A percentile compares a stretch with the other conserved stretches of the same genome.
These are phyloP conservation scores for Acanthochromis polyacanthus DNA, from an alignment of 2,113 vertebrate genomes.

Conservation along the genomic window DNA sequence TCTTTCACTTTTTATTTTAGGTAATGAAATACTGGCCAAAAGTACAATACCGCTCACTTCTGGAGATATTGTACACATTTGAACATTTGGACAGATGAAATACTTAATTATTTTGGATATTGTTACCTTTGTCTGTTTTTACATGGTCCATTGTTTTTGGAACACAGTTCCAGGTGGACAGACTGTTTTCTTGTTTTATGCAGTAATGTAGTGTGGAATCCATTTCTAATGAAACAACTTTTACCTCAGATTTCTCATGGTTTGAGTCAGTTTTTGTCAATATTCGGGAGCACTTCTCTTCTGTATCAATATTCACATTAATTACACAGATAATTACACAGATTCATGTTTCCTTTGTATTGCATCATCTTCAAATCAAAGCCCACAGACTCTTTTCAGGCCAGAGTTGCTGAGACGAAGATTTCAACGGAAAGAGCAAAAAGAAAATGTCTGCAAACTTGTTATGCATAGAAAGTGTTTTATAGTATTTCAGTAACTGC, in stretches of 20 bases:
- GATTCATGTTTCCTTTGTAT: constrained; percentile 59
- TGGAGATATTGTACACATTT: constrained; percentile 62
- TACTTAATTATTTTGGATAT: constrained; percentile 73
- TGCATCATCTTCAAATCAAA: constrained; percentile 48
- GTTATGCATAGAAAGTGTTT: constrained; percentile 75
- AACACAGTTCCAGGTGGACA: constrained; percentile 62
- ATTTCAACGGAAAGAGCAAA: constrained; percentile 26
- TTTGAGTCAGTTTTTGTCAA: constrained; percentile 71
- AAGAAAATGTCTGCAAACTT: constrained; percentile 53
- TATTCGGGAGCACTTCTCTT: constrained; percentile 64
- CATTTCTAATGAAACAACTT: constrained; percentile 87
- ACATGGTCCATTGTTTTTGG: constrained; percentile 25
- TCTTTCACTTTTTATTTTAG: constrained; percentile 63
- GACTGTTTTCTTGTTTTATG: constrained; percentile 77
- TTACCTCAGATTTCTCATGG: constrained; percentile 85
- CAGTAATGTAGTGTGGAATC: constrained; percentile 81
- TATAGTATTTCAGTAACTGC: constrained; percentile 69
- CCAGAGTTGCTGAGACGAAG: constrained; percentile 41
- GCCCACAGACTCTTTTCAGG: constrained; percentile 48
- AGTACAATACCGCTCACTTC: constrained; percentile 55
- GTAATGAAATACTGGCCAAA: constrained; percentile 71
- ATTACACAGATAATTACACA: constrained; percentile 47
- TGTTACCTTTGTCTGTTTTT: constrained; percentile 77
- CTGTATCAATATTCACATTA: constrained; percentile 68
- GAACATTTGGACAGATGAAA: constrained; percentile 57